Percentiles rank a stretch among this genome's conserved stretches.
These are phyloP conservation scores for Peromyscus attwateri DNA, from an alignment of 2,797 vertebrate species.

Conservation along the genomic window DNA sequence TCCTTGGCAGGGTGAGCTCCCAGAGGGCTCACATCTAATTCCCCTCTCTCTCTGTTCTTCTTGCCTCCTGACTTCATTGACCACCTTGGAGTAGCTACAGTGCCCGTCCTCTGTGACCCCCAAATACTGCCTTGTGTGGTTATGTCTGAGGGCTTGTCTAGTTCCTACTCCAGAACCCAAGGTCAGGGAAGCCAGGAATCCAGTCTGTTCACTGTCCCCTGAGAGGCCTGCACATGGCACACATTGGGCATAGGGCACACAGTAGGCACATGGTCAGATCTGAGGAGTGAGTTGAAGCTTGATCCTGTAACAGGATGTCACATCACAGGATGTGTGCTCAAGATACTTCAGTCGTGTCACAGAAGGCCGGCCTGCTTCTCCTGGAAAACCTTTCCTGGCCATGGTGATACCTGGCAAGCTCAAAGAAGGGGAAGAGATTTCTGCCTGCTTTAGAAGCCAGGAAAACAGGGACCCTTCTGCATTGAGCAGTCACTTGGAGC, in stretches of 20 bases:
- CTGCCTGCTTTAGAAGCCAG: not conserved
- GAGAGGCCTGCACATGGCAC: not conserved
- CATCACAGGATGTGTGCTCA: fast-evolving
- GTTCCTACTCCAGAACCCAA: not conserved
- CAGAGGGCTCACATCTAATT: not conserved
- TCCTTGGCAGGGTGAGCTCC: not conserved
- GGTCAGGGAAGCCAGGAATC: not conserved
- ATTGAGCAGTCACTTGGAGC: not conserved
- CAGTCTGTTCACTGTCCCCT: fast-evolving
- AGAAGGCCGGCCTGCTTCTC: not conserved
- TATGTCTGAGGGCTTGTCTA: fast-evolving
- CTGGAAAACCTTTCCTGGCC: not conserved
- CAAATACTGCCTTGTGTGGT: not conserved
- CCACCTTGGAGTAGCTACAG: not conserved
- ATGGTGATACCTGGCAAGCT: not conserved
- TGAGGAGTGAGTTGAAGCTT: fast-evolving
- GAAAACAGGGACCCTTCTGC: not conserved
- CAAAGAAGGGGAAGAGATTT: fast-evolving
- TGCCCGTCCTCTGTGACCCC: not conserved
- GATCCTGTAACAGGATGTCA: fast-evolving
- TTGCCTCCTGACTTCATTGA: fast-evolving
- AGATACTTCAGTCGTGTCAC: fast-evolving
- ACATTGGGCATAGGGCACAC: too few relatives aligned
- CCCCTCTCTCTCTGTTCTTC: too few relatives aligned
- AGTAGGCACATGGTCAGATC: not conserved